Evolutionary conservation across 1,140 invertebrate genomes (phyloP).

Genomic region (Stegodyphus dumicola): DNA sequence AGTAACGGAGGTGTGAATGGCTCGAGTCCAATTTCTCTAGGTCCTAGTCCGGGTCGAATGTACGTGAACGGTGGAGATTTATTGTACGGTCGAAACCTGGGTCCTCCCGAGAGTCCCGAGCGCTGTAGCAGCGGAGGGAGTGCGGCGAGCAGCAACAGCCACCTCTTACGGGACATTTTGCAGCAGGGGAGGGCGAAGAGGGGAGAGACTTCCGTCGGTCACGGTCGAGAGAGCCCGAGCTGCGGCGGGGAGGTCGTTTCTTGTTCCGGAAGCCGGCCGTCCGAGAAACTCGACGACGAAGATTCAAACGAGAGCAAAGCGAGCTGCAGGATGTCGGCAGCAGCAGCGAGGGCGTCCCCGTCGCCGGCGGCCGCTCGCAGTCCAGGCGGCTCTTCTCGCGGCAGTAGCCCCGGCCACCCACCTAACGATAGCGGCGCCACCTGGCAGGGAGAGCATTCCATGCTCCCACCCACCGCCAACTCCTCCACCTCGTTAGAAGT

Average conservation of each 20-base stretch:
- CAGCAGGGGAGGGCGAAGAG: constrained; percentile 66
- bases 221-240: constrained; percentile 22
- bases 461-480: constrained; percentile 5
- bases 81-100: neutral
- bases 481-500: constrained; percentile 72
- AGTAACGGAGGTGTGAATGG: constrained; percentile 7
- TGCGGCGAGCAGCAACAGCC: constrained; percentile 65
- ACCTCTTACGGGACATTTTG: constrained; percentile 70
- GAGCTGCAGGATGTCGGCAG: constrained; percentile 37
- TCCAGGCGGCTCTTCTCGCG: neutral
- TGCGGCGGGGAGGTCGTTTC: neutral
- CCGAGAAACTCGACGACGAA: constrained; percentile 68
- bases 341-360: neutral
- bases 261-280: constrained; percentile 12
- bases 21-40: neutral
- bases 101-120: constrained; percentile 7
- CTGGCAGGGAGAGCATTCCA: no score
- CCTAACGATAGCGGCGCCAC: neutral
- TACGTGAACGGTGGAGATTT: constrained; percentile 26
- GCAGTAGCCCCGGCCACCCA: constrained; percentile 3
- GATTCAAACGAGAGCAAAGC: constrained; percentile 25
- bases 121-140: constrained; percentile 43
- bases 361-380: constrained; percentile 8
- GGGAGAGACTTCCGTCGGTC: constrained; percentile 24
- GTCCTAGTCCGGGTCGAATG: neutral